Evolutionary conservation across 2,797 vertebrate genomes (phyloP).

Genomic region (Dendrocincla fuliginosa): DNA sequence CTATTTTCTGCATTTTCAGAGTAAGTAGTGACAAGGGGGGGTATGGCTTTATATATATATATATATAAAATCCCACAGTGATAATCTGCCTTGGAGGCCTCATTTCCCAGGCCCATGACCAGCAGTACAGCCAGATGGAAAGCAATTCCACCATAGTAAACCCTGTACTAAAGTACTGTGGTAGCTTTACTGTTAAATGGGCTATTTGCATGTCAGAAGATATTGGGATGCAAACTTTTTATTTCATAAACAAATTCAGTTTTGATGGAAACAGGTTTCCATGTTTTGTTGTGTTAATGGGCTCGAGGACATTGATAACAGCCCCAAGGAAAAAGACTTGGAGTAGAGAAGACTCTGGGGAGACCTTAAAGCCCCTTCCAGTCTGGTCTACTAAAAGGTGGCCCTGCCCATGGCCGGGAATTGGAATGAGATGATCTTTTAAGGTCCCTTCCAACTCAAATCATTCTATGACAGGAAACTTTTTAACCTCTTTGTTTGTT

Average conservation of each 20-base stretch:
- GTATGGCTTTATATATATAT: background rate
- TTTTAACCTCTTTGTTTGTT: background rate
- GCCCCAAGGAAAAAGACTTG: background rate
- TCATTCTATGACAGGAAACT: background rate
- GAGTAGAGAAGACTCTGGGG: background rate
- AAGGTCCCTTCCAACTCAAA: background rate
- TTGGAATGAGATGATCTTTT: background rate
- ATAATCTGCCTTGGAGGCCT: background rate
- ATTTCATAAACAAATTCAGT: conserved; percentile 5
- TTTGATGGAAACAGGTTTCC: background rate
- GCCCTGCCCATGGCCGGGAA: background rate
- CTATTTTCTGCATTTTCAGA: background rate
- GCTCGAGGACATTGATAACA: background rate
- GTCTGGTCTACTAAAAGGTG: background rate
- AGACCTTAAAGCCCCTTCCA: background rate
- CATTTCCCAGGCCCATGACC: background rate
- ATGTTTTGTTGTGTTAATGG: background rate
- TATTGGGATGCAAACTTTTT: background rate
- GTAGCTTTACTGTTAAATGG: background rate
- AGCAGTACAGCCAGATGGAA: background rate
- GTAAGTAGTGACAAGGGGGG: background rate
- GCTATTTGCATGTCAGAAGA: background rate
- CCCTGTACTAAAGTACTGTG: background rate
- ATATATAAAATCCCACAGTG: background rate
- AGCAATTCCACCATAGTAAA: background rate